Evolutionary conservation across 2,888 invertebrate genomes (phyloP).

Genomic region (Cryptocephalus moraei): DNA sequence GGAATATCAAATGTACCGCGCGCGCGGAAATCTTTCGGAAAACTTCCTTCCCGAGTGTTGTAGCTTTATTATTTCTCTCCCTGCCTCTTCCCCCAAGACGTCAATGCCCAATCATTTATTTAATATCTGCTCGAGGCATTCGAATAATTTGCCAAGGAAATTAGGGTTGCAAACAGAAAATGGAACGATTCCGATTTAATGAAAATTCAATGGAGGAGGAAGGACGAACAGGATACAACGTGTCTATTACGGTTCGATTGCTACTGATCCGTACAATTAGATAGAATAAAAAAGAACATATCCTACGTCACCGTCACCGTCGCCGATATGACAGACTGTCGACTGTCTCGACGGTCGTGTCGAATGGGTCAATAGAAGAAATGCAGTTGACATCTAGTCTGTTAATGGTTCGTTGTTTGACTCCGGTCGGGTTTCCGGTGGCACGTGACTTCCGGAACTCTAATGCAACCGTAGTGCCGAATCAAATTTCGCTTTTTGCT

Average conservation of each 20-base stretch:
- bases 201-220: slow-evolving; percentile 5
- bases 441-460: slow-evolving; percentile 22
- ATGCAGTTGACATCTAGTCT: slow-evolving; percentile 3
- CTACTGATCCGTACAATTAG: too few relatives aligned
- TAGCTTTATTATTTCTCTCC: slow-evolving; percentile 18
- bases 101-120: slow-evolving; percentile 16
- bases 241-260: too few relatives aligned
- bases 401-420: slow-evolving; percentile 27
- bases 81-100: slow-evolving; percentile 5
- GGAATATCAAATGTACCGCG: slow-evolving; percentile 28
- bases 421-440: slow-evolving; percentile 26
- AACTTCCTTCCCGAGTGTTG: not conserved
- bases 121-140: slow-evolving; percentile 14
- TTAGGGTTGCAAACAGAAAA: slow-evolving; percentile 9
- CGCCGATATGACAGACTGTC: too few relatives aligned
- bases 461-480: too few relatives aligned
- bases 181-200: slow-evolving; percentile 7
- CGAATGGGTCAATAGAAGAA: slow-evolving; percentile 2
- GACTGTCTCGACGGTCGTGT: too few relatives aligned
- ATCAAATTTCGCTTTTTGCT: too few relatives aligned
- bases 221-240: too few relatives aligned
- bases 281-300: too few relatives aligned
- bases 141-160: slow-evolving; percentile 12
- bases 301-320: too few relatives aligned
- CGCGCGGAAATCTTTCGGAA: not conserved